A percentile compares a stretch with the other conserved stretches of the same genome.
These are phyloP conservation scores for Sturnira hondurensis DNA, from an alignment of 2,113 vertebrate genomes.

Conservation along the genomic window DNA sequence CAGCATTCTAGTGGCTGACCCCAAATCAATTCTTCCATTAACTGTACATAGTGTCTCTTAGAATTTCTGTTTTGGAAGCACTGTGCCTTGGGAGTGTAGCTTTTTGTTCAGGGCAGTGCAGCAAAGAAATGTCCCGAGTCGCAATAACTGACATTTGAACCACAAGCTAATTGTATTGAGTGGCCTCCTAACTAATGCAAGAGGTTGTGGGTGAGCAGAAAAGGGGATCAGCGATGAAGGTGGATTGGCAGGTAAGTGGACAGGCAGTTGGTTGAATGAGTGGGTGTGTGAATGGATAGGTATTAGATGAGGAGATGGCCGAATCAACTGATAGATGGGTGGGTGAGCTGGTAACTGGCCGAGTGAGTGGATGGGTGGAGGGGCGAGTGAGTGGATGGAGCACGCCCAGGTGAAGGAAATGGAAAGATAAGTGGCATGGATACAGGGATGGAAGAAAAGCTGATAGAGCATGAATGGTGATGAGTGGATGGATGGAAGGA, in stretches of 20 bases:
- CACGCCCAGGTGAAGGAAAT: neutral
- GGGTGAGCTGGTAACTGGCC: neutral
- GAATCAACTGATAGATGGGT: neutral
- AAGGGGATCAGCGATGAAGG: no score
- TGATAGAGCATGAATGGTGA: neutral
- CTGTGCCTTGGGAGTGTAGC: neutral
- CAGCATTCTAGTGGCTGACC: neutral
- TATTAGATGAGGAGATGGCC: neutral
- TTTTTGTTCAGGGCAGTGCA: neutral
- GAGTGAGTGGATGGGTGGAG: neutral
- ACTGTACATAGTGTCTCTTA: neutral
- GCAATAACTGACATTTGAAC: neutral
- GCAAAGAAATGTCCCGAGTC: neutral
- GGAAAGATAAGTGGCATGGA: neutral
- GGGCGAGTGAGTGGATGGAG: neutral
- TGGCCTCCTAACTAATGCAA: neutral
- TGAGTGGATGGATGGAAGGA: neutral
- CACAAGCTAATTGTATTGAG: neutral
- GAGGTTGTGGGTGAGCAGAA: no score
- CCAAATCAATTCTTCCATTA: neutral
- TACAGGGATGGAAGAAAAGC: neutral
- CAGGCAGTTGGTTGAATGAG: neutral
- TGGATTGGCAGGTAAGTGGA: neutral
- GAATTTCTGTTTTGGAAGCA: neutral
- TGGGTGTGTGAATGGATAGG: neutral